Evolutionary conservation across 2,113 vertebrate genomes (phyloP).

Genomic region (Alligator mississippiensis): DNA sequence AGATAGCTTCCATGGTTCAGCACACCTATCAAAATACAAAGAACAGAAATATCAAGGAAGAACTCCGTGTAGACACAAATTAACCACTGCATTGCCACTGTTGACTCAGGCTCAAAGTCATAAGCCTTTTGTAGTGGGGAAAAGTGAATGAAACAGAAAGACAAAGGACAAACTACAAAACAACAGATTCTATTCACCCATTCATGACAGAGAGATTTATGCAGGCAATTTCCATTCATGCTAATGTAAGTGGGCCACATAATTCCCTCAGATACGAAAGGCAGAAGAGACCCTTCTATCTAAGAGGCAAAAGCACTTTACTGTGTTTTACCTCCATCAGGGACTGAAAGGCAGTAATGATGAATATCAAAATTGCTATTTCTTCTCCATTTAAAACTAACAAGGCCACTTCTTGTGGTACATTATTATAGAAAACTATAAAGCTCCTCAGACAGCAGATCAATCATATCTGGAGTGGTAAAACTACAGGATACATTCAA

Average conservation of each 20-base stretch:
- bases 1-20: conserved; percentile 19
- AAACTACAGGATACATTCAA: neutral
- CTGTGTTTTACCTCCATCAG: conserved; percentile 45
- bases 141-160: conserved; percentile 57
- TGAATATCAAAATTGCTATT: conserved; percentile 17
- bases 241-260: conserved; percentile 28
- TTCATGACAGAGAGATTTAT: conserved; percentile 6
- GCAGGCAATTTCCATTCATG: conserved; percentile 41
- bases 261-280: conserved; percentile 42
- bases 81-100: neutral
- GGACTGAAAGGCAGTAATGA: conserved; percentile 38
- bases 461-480: neutral
- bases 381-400: conserved; percentile 20
- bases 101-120: conserved; percentile 38
- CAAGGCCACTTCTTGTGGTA: neutral
- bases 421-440: conserved; percentile 23
- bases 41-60: conserved; percentile 41
- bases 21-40: conserved; percentile 31
- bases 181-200: conserved; percentile 3
- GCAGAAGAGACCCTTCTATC: conserved; percentile 43
- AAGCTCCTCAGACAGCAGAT: neutral
- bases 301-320: conserved; percentile 55
- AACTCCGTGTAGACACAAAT: conserved; percentile 15
- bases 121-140: neutral
- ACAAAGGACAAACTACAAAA: conserved; percentile 51